Base-by-base conservation (phyloP, 2,797 vertebrate species). In the Esox masquinongy region DNA sequence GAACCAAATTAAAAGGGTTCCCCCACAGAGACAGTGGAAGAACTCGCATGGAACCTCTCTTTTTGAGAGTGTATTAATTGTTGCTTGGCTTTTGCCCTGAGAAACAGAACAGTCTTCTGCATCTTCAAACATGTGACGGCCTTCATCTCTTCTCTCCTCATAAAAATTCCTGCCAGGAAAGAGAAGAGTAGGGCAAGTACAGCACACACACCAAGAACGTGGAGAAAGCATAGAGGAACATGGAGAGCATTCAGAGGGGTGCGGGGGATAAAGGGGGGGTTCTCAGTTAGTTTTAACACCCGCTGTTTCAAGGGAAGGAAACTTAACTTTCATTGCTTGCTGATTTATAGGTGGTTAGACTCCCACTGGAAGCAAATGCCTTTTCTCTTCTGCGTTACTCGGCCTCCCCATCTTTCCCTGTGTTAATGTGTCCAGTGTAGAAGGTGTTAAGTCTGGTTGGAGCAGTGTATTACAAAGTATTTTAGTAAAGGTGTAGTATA, bases 241-340 rank as follows among this genome's bases (percentile, higher is more conserved):
- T 4, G 36, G 34, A 9, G 36, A 3, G 67, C 4, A 2, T 7
- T 22, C 19, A 80, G 84, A 66, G 78, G 74, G 53, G 75, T 78
- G 78, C 49, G 51, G 82, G 22, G 75, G 78, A 84, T 79, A 68
- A 69, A 59, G 74, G 74, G 74, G 74, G 78, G 79, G 83, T 85
- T 88, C 85, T 90, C 77, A 85, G 90, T 92, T 93, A 89, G 89
- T 90, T 92, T 92, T 91, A 91, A 85, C 82, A 88, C 84, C 82
- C 87, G 85, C 87, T 86, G 86, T 91, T 91, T 90, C 56, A 59
- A 85, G 78, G 88, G 85, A 85, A 91, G 86, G 87, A 89, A 90
- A 89, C 56, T 22, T n/a, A 59, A 66, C 88, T 91, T 92, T 91
- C 87, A 92, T 92, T 92, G 89, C 89, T 83, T 85, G 84, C 87